Conservation (phyloP, 2,888 invertebrate genomes). For the Phyllotreta cruciferae region DNA sequence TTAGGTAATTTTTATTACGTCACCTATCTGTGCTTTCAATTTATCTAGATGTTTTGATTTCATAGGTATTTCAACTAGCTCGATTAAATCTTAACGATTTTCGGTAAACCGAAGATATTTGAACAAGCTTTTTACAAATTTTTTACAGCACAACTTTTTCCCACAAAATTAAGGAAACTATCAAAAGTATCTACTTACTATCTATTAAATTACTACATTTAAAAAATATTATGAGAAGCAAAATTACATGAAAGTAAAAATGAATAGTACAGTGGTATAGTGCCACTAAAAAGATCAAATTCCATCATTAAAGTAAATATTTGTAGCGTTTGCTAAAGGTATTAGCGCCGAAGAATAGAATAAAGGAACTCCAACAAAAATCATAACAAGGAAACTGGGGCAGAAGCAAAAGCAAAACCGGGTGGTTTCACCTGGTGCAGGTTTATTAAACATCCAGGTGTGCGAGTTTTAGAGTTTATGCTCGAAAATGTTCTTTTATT, state of each 20-base stretch:
- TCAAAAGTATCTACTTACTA: no score
- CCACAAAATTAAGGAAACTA: no score
- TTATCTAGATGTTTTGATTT: slow-evolving; percentile 19
- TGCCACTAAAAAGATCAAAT: slow-evolving; percentile 6
- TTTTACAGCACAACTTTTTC: slow-evolving; percentile 1
- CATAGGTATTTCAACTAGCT: slow-evolving; percentile 9
- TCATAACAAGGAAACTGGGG: slow-evolving; percentile 29
- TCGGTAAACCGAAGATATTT: slow-evolving; percentile 9
- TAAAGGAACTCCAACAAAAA: slow-evolving; percentile 16
- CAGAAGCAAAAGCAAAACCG: slow-evolving; percentile 13
- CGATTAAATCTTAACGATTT: slow-evolving; percentile 16
- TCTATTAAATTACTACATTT: no score
- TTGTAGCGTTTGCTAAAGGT: slow-evolving; percentile 11
- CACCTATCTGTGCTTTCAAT: slow-evolving; percentile 20
- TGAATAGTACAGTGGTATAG: background rate
- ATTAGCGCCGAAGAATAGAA: slow-evolving; percentile 11
- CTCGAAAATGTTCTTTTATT: slow-evolving; percentile 16
- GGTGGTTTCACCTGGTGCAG: slow-evolving; percentile 23
- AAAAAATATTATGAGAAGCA: no score
- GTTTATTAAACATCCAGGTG: slow-evolving; percentile 27
- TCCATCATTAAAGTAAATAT: slow-evolving; percentile 12
- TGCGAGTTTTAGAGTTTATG: slow-evolving; percentile 11
- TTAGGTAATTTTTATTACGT: slow-evolving; percentile 20
- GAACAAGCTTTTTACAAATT: slow-evolving; percentile 16
- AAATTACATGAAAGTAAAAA: background rate